These are phyloP conservation scores for Diachasmimorpha longicaudata DNA, from an alignment of 1,140 invertebrate species.

Conservation along the genomic window DNA sequence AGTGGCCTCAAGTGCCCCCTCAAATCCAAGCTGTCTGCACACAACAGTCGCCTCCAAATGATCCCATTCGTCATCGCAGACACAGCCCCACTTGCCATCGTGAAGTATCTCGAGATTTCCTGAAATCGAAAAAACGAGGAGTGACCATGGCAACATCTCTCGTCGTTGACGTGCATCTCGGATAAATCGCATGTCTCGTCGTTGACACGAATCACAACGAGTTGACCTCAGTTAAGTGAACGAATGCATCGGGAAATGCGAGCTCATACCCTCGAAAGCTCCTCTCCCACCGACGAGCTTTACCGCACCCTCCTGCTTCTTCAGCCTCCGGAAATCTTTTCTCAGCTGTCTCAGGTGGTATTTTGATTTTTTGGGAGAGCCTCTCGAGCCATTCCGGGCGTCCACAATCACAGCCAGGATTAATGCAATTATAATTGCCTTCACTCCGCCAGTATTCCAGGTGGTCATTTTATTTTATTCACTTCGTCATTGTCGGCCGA, in stretches of 20 bases:
- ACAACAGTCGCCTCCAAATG: slow-evolving; percentile 79
- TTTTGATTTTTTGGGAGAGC: slow-evolving; percentile 50
- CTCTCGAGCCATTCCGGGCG: neutral
- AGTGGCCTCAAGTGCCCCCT: slow-evolving; percentile 67
- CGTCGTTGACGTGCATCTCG: neutral
- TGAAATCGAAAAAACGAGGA: slow-evolving; percentile 43
- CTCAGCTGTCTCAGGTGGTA: slow-evolving; percentile 65
- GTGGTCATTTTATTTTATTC: neutral
- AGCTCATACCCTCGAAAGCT: slow-evolving; percentile 72
- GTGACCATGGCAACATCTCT: no score
- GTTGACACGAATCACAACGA: slow-evolving; percentile 45
- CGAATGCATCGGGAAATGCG: neutral
- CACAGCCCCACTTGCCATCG: slow-evolving; percentile 82
- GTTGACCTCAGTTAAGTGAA: slow-evolving; percentile 47
- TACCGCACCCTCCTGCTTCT: slow-evolving; percentile 74
- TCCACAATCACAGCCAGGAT: neutral
- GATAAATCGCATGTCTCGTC: slow-evolving; percentile 9
- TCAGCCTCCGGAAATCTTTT: slow-evolving; percentile 63
- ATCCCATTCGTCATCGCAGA: slow-evolving; percentile 95
- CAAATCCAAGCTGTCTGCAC: slow-evolving; percentile 80
- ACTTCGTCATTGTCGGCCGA: neutral
- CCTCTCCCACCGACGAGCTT: slow-evolving; percentile 70
- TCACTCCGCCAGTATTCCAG: neutral
- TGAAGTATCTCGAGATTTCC: slow-evolving; percentile 91
- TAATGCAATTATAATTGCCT: neutral